Percentiles rank a stretch among this genome's conserved stretches.
These are phyloP conservation scores for Apoda limacodes DNA, from an alignment of 2,888 invertebrate species.

Conservation along the genomic window DNA sequence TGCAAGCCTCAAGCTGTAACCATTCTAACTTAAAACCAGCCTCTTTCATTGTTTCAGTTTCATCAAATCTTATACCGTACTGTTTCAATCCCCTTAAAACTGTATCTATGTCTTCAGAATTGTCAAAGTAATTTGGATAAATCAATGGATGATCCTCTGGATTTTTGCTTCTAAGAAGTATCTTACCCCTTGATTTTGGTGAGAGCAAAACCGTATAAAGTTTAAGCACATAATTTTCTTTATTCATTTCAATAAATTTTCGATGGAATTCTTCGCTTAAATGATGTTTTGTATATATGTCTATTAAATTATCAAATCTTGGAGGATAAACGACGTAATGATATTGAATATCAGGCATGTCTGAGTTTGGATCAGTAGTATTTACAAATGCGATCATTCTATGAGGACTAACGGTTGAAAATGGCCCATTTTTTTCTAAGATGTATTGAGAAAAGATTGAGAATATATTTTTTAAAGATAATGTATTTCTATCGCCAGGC, in stretches of 20 bases:
- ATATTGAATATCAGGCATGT: slow-evolving; percentile 36
- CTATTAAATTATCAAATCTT: slow-evolving; percentile 28
- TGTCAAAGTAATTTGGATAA: slow-evolving; percentile 72
- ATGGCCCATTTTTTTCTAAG: slow-evolving; percentile 51
- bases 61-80: slow-evolving; percentile 26
- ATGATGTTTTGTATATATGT: slow-evolving; percentile 30
- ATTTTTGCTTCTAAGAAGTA: slow-evolving; percentile 70
- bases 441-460: slow-evolving; percentile 51
- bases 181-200: slow-evolving; percentile 75
- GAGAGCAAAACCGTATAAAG: slow-evolving; percentile 71
- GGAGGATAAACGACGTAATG: slow-evolving; percentile 39
- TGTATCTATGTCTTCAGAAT: slow-evolving; percentile 60
- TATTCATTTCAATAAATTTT: slow-evolving; percentile 31
- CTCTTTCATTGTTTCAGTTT: slow-evolving; percentile 33
- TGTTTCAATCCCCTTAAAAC: slow-evolving; percentile 30
- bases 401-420: slow-evolving; percentile 48
- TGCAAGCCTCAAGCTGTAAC: slow-evolving; percentile 39
- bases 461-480: slow-evolving; percentile 29
- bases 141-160: slow-evolving; percentile 50
- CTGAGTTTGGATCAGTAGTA: slow-evolving; percentile 32
- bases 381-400: slow-evolving; percentile 38
- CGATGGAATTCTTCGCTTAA: slow-evolving; percentile 28
- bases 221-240: slow-evolving; percentile 39
- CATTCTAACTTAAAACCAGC: slow-evolving; percentile 33
- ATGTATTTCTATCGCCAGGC: slow-evolving; percentile 27